A percentile compares a stretch with the other conserved stretches of the same genome.
Evolutionary conservation across 2,113 vertebrate genomes (phyloP).

Genomic region (Ptilonorhynchus violaceus): DNA sequence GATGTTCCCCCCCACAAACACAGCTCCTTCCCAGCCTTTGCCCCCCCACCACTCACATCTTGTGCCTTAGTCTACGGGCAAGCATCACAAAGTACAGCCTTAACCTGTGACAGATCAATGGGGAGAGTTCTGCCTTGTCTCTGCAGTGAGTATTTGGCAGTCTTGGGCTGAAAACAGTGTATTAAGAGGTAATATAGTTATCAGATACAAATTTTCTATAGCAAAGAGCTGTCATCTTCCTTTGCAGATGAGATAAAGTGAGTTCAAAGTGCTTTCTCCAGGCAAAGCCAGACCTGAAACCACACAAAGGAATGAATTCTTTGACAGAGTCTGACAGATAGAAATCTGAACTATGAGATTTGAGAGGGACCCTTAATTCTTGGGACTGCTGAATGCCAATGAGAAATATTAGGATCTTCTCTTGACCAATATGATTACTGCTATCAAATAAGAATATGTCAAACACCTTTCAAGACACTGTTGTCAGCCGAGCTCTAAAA

Average conservation of each 20-base stretch:
- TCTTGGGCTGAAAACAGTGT: not conserved
- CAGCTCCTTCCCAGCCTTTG: not conserved
- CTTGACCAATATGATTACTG: not conserved
- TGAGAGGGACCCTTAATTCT: slow-evolving; percentile 21
- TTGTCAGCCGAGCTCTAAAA: slow-evolving; percentile 18
- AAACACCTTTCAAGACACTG: not conserved
- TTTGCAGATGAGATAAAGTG: slow-evolving; percentile 44
- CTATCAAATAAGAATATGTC: not conserved
- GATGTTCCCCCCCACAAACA: not conserved
- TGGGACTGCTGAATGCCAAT: slow-evolving; percentile 4
- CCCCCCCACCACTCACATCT: not conserved
- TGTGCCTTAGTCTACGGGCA: not conserved
- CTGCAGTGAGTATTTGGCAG: not conserved
- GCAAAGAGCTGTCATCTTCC: slow-evolving; percentile 20
- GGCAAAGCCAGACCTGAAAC: slow-evolving; percentile 17
- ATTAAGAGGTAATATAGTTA: not conserved
- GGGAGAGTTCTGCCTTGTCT: not conserved
- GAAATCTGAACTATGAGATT: not conserved
- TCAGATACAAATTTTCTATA: not conserved
- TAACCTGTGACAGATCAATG: not conserved
- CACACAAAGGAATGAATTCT: not conserved
- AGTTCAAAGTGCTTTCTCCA: slow-evolving; percentile 53
- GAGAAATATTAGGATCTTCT: slow-evolving; percentile 1
- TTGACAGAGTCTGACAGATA: slow-evolving; percentile 5
- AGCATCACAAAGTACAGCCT: not conserved